Conservation (phyloP, 2,113 vertebrate species). For the Callocephalon fimbriatum region DNA sequence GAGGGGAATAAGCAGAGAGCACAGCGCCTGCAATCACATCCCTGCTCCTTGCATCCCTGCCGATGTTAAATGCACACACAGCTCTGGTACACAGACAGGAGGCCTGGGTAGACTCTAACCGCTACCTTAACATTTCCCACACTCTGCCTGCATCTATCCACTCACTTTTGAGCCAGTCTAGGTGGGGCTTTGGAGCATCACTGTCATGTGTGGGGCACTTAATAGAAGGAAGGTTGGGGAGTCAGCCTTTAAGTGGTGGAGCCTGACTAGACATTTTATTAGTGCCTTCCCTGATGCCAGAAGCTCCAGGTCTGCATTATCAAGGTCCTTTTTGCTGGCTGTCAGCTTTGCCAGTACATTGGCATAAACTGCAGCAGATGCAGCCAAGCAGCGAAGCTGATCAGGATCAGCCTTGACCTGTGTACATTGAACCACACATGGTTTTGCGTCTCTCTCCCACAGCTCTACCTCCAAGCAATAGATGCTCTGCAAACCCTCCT, state of each 20-base stretch:
- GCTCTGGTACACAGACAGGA: not conserved
- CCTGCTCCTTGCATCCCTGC: not conserved
- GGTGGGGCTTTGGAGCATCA: not conserved
- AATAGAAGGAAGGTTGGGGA: fast-evolving
- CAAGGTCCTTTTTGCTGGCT: not conserved
- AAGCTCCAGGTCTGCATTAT: not conserved
- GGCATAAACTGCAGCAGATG: not conserved
- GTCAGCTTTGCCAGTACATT: not conserved
- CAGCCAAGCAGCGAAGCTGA: not conserved
- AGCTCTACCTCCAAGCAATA: not conserved
- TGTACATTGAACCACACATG: fast-evolving
- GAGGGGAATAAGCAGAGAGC: not conserved
- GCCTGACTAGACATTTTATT: not conserved
- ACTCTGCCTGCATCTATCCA: not conserved
- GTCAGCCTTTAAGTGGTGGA: not conserved
- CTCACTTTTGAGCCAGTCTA: not conserved
- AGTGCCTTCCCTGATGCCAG: not conserved
- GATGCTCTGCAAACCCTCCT: not conserved
- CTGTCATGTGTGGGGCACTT: not conserved
- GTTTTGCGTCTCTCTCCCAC: not conserved
- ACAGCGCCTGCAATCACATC: fast-evolving
- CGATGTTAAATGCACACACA: fast-evolving
- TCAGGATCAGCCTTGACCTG: not conserved
- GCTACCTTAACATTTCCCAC: not conserved
- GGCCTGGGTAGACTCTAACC: not conserved